phyloP scores from a whole-genome alignment of 2,888 invertebrate species.

The Drepanosiphum platanoidis region DNA sequence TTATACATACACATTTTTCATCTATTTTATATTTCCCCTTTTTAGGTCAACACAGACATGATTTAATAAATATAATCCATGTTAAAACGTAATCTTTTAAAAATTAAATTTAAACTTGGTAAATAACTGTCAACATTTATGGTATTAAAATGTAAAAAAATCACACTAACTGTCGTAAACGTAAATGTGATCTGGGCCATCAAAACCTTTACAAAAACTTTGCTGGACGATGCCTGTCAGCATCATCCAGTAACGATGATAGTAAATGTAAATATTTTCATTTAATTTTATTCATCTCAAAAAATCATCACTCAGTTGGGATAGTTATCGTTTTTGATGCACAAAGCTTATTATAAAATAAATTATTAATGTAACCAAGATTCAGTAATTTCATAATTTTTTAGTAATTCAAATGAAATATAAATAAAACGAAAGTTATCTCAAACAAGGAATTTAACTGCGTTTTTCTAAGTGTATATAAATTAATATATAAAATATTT shows the following conservation, averaged over 20 bases:
- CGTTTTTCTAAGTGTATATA: background rate
- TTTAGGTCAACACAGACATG: background rate
- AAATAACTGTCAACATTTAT: slow-evolving; percentile 49
- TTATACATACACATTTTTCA: too few relatives aligned
- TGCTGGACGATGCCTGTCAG: slow-evolving; percentile 38
- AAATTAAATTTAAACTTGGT: slow-evolving; percentile 42
- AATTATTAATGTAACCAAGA: background rate
- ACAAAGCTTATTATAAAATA: background rate
- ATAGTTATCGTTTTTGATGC: background rate
- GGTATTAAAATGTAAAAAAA: slow-evolving; percentile 34
- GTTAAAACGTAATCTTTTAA: background rate
- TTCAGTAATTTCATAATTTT: background rate
- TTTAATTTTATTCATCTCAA: slow-evolving; percentile 42
- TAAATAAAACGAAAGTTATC: background rate
- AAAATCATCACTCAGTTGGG: slow-evolving; percentile 31
- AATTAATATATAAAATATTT: background rate
- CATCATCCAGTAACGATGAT: slow-evolving; percentile 12
- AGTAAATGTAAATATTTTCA: slow-evolving; percentile 45
- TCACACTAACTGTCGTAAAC: slow-evolving; percentile 28
- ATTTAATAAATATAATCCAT: slow-evolving; percentile 37
- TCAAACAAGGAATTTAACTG: background rate
- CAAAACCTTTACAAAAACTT: slow-evolving; percentile 34
- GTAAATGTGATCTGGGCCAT: slow-evolving; percentile 4
- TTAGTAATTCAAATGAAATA: background rate
- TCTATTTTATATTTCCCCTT: background rate